Base-by-base conservation (phyloP, 2,113 vertebrate species). In the Etheostoma spectabile region DNA sequence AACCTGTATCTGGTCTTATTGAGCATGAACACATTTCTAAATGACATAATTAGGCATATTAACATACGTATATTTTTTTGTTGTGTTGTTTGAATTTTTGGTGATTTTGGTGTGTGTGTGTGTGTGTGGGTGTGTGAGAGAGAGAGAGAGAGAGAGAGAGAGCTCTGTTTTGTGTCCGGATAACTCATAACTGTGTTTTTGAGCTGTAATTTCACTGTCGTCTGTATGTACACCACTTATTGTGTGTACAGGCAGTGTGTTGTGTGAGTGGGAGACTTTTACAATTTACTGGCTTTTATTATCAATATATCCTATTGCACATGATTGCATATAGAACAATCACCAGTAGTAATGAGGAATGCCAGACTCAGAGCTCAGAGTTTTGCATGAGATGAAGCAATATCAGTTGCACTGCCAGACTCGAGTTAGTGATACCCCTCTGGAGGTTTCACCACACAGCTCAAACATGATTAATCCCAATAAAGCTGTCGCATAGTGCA, bases 381-480 rank as follows among this genome's bases (percentile, higher is more conserved):
- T 71, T 79, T 69, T 68, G 67, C 68, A 70, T 52, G 79, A 68
- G 74, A 88, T 83, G 83, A 82, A 84, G 89, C 80, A 86, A 89
- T 63, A 88, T 77, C 53, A 59, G 65, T 74, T 61, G 35, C 21
- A 1, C 65, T 80, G 86, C 90, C 78, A 84, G 84, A 83, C 79
- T 89, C 55, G 56, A 86, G 84, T 89, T 88, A 87, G 80, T 53
- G 83, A 91, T 82, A 89, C 86, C 77, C 65, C 85, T 89, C 84
- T 22, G 24, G 85, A 91, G 84, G 67, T 85, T 91, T 87, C 65
- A 86, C 75, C 92, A 75, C 85, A 91, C 86, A 91, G 87, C 74
- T 92, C 85, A 86, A 91, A 91, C 80, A 89, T 77, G 78, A 92
- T 91, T 72, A 88, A 73, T 91, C 78, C 77, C 74, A 91, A 89